Conservation (phyloP, 2,888 invertebrate species). For the Morpho deidamia region DNA sequence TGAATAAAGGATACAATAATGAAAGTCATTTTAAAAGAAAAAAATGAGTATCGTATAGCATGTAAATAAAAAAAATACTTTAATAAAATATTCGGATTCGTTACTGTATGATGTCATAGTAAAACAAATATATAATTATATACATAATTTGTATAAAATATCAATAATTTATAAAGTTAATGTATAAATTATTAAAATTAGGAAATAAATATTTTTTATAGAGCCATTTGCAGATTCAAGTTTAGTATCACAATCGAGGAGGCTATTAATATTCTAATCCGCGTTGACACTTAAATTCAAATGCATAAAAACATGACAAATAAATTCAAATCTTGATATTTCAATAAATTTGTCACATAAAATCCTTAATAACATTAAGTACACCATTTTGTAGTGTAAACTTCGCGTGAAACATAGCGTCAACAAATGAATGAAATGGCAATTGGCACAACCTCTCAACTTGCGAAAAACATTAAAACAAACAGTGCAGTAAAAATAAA, state of each 20-base stretch:
- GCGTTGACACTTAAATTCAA: background rate
- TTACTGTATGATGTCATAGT: too few species aligned
- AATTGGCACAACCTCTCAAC: conserved; percentile 61
- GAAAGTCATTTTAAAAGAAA: too few species aligned
- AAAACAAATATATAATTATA: too few species aligned
- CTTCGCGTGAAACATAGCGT: conserved; percentile 37
- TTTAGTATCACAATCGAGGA: background rate
- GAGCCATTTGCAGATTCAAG: background rate
- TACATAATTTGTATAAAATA: too few species aligned
- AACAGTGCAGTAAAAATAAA: conserved; percentile 78
- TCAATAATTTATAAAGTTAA: too few species aligned
- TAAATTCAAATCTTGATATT: background rate
- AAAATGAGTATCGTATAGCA: too few species aligned
- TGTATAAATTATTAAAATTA: too few species aligned
- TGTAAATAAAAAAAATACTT: too few species aligned
- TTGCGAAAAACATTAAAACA: conserved; percentile 74
- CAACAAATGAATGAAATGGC: conserved; percentile 53
- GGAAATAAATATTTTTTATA: too few species aligned
- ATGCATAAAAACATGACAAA: background rate
- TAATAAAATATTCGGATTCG: too few species aligned
- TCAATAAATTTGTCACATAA: background rate
- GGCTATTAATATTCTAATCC: background rate
- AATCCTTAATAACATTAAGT: background rate
- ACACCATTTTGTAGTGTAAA: conserved; percentile 14
- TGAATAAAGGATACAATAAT: too few species aligned